These are phyloP conservation scores for Dioctria rufipes DNA, from an alignment of 2,888 invertebrate genomes.

Conservation along the genomic window DNA sequence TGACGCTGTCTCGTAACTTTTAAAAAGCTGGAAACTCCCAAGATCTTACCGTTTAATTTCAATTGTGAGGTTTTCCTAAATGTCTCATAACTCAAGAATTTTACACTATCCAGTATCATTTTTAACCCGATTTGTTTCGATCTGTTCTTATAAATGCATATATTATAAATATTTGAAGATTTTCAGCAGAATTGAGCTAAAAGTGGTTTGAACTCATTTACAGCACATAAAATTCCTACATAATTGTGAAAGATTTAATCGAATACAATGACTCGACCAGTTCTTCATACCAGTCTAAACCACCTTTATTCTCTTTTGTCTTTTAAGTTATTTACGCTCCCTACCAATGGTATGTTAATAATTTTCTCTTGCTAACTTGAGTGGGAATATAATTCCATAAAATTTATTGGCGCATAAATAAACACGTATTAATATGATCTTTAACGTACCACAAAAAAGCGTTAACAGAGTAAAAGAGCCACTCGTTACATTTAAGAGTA, in stretches of 20 bases:
- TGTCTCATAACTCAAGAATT: constrained; percentile 48
- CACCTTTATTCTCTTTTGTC: too few relatives aligned
- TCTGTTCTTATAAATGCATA: too few relatives aligned
- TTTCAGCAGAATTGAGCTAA: too few relatives aligned
- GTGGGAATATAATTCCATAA: constrained; percentile 50
- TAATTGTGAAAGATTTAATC: constrained; percentile 31
- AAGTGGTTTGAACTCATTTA: not conserved
- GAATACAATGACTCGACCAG: not conserved
- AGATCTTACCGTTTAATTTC: constrained; percentile 15
- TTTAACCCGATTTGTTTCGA: not conserved
- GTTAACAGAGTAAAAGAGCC: not conserved
- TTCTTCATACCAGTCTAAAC: not conserved
- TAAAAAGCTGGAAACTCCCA: not conserved
- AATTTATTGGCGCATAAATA: constrained; percentile 54
- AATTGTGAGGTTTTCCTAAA: constrained; percentile 32
- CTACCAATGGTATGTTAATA: constrained; percentile 21
- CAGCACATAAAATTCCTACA: constrained; percentile 29
- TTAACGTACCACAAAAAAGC: constrained; percentile 28
- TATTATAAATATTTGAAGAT: too few relatives aligned
- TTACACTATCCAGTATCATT: constrained; percentile 26
- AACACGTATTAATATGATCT: constrained; percentile 52
- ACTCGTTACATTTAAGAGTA: not conserved
- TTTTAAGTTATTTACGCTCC: not conserved
- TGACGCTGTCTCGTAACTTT: constrained; percentile 46
- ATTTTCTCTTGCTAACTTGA: constrained; percentile 30